A percentile compares a stretch with the other conserved stretches of the same genome.
phyloP scores from a whole-genome alignment of 1,140 invertebrate species.

The Cotesia glomerata region DNA sequence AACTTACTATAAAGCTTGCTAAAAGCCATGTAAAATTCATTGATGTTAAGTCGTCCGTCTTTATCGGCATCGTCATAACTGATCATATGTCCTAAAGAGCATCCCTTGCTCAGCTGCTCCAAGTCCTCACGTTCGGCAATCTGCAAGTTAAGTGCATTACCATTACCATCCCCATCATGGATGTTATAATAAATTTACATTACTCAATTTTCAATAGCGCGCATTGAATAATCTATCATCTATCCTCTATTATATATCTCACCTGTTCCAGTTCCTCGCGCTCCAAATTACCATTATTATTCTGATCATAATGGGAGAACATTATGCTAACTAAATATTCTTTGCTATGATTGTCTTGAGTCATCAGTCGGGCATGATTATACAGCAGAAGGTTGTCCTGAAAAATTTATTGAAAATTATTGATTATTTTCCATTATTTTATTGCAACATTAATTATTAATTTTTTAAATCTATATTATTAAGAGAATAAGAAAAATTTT shows the following conservation, averaged over 20 bases:
- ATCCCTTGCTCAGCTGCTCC: conserved; percentile 71
- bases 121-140: conserved; percentile 71
- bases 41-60: conserved; percentile 72
- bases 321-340: conserved; percentile 78
- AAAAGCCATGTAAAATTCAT: conserved; percentile 80
- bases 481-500: no score
- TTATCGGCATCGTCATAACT: conserved; percentile 74
- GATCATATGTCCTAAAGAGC: conserved; percentile 73
- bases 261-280: conserved; percentile 72
- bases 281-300: conserved; percentile 74
- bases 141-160: conserved; percentile 47
- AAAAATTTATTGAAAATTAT: conserved; percentile 3
- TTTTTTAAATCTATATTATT: no score
- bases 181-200: conserved; percentile 17
- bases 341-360: conserved; percentile 69
- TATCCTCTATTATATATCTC: conserved; percentile 6
- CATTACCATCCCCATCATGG: not conserved
- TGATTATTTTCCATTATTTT: not conserved
- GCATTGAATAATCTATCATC: not conserved
- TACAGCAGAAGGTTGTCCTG: conserved; percentile 78
- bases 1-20: conserved; percentile 77
- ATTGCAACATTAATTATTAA: no score
- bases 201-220: conserved; percentile 15
- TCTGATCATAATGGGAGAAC: conserved; percentile 80
- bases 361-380: conserved; percentile 74